Evolutionary conservation across 2,797 vertebrate genomes (phyloP).

Genomic region (Limosa lapponica): DNA sequence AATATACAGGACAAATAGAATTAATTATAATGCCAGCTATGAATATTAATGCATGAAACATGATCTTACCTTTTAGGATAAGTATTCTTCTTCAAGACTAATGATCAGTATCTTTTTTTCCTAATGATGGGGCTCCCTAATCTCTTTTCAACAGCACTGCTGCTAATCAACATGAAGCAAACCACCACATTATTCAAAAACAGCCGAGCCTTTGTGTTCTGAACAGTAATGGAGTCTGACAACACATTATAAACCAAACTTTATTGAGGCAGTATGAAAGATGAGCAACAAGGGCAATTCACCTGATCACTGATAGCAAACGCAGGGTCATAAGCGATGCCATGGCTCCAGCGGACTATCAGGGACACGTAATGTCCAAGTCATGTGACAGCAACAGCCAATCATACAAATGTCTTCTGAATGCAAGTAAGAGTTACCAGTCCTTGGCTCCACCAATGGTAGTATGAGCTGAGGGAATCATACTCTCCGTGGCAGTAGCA

Average conservation of each 20-base stretch:
- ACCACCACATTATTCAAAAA: neutral
- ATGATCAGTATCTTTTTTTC: neutral
- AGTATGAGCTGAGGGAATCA: neutral
- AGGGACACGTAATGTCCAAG: neutral
- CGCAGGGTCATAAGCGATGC: fast-evolving
- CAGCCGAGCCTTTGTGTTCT: neutral
- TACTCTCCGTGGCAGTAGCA: neutral
- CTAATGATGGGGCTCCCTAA: neutral
- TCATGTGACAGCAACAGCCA: neutral
- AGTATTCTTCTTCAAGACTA: neutral
- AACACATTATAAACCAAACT: neutral
- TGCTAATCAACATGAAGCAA: neutral
- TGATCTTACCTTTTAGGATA: neutral
- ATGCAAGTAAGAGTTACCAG: fast-evolving
- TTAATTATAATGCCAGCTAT: neutral
- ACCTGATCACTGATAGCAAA: neutral
- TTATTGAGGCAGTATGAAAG: neutral
- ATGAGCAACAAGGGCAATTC: neutral
- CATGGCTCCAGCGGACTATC: neutral
- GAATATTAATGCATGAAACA: neutral
- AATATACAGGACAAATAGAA: neutral
- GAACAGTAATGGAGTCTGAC: neutral
- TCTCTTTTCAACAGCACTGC: neutral
- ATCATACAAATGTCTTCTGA: neutral
- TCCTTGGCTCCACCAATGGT: neutral